Evolutionary conservation across 2,797 vertebrate genomes (phyloP).

Genomic region (Sciurus carolinensis): DNA sequence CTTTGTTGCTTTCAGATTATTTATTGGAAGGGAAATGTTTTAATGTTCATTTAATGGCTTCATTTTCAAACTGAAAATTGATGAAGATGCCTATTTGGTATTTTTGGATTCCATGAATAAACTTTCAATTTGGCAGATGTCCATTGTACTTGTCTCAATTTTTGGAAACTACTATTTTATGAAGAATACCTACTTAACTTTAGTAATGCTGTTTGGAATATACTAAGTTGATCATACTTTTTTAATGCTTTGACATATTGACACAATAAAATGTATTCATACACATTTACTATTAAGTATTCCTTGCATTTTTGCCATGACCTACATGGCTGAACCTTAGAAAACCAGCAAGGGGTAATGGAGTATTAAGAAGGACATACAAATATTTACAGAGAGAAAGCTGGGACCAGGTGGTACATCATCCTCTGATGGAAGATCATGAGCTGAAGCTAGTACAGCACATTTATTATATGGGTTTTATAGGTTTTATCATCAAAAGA

Average conservation of each 20-base stretch:
- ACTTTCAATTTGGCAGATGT: constrained; percentile 57
- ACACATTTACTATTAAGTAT: constrained; percentile 23
- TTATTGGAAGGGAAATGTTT: background rate
- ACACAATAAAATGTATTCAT: constrained; percentile 7
- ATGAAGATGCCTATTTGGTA: background rate
- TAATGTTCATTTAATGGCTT: constrained; percentile 26
- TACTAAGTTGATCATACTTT: background rate
- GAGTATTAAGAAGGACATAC: too few relatives aligned
- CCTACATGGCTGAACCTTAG: too few relatives aligned
- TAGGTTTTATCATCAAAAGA: too few relatives aligned
- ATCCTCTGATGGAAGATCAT: too few relatives aligned
- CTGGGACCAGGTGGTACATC: too few relatives aligned
- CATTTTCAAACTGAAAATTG: constrained; percentile 37
- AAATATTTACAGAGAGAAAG: too few relatives aligned
- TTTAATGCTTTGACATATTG: constrained; percentile 11
- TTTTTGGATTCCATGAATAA: background rate
- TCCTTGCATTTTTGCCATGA: background rate
- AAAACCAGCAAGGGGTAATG: too few relatives aligned
- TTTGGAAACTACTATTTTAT: background rate
- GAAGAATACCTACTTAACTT: background rate
- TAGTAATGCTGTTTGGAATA: constrained; percentile 18
- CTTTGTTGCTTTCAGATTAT: constrained; percentile 10
- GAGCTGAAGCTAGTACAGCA: too few relatives aligned
- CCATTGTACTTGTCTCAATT: constrained; percentile 15
- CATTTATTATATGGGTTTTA: too few relatives aligned